Conservation (phyloP, 2,113 vertebrate genomes). For the Urocynchramus pylzowi region DNA sequence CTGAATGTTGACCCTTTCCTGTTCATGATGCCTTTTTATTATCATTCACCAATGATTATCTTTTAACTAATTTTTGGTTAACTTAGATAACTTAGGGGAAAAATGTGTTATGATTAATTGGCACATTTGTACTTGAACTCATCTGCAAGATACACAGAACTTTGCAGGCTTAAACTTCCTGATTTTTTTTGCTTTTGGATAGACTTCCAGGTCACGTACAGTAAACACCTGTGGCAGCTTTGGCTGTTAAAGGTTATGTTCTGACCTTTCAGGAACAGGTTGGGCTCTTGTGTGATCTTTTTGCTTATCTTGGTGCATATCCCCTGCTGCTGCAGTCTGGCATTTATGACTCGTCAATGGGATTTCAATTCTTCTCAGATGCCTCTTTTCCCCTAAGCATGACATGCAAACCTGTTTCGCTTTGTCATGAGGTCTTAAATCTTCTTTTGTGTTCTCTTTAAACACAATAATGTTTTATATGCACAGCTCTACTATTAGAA, state of each 20-base stretch:
- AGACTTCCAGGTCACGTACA: background rate
- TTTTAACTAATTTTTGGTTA: background rate
- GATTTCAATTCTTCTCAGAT: background rate
- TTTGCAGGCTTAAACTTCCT: background rate
- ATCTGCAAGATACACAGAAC: background rate
- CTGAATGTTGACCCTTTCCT: background rate
- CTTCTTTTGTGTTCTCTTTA: background rate
- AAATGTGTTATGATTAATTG: background rate
- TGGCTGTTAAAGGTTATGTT: background rate
- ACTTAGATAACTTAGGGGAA: background rate
- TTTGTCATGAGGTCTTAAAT: background rate
- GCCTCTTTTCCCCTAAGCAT: background rate
- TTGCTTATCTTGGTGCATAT: background rate
- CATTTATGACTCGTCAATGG: background rate
- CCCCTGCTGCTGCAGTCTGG: background rate
- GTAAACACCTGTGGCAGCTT: background rate
- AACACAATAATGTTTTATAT: background rate
- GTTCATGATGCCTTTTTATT: background rate
- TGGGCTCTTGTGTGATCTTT: background rate
- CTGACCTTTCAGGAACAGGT: background rate
- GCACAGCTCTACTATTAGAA: background rate
- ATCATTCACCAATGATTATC: background rate
- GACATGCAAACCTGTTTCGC: background rate
- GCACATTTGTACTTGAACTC: background rate
- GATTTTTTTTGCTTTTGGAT: background rate